phyloP scores from a whole-genome alignment of 1,140 invertebrate species.

The Palaemon carinicauda region DNA sequence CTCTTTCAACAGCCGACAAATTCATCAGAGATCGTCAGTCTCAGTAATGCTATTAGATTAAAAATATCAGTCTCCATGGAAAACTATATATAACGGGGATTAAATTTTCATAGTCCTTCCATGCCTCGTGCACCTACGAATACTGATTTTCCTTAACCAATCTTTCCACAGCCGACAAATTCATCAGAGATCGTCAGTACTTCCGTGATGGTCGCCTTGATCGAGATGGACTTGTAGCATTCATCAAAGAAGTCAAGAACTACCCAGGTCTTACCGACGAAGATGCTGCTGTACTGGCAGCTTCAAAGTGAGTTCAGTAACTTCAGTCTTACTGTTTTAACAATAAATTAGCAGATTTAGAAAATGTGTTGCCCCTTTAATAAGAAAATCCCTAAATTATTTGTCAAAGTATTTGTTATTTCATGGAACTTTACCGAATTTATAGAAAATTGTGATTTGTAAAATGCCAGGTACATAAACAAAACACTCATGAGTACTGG shows the following conservation, averaged over 20 bases:
- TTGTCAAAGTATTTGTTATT: no score
- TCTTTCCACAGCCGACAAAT: constrained; percentile 64
- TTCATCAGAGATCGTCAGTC: no score
- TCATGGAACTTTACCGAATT: no score
- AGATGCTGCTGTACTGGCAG: constrained; percentile 71
- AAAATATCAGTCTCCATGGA: no score
- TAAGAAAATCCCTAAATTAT: background rate
- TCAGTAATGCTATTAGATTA: no score
- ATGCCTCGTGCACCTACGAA: background rate
- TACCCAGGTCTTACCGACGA: constrained; percentile 70
- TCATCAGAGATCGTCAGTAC: constrained; percentile 63
- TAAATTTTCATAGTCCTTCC: background rate
- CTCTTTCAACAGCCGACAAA: no score
- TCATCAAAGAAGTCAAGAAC: constrained; percentile 70
- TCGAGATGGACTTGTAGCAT: constrained; percentile 66
- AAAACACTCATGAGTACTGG: no score
- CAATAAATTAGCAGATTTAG: background rate
- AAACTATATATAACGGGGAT: background rate
- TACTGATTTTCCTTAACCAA: background rate
- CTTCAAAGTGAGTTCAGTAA: constrained; percentile 67
- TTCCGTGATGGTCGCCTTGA: constrained; percentile 67
- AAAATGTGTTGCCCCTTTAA: background rate
- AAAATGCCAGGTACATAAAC: no score
- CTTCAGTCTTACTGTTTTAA: background rate
- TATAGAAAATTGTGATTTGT: no score